phyloP scores from a whole-genome alignment of 2,113 vertebrate species.

The Halcyon senegalensis region DNA sequence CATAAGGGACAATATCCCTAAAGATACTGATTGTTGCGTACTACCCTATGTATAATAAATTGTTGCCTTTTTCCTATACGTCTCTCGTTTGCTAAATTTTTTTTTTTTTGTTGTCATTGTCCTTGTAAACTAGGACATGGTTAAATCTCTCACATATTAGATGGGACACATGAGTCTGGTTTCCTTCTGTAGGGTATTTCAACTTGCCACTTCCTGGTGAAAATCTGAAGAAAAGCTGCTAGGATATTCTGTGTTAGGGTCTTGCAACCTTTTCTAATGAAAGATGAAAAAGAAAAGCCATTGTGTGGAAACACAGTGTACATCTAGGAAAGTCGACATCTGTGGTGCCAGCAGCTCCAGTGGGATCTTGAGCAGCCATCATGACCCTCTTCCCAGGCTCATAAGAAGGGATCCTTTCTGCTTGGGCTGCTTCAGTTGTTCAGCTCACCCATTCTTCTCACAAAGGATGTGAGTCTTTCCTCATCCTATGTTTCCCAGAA shows the following conservation, averaged over 20 bases:
- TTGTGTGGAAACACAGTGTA: neutral
- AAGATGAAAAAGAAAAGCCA: neutral
- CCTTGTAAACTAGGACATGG: neutral
- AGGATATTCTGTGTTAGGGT: neutral
- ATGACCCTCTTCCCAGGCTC: neutral
- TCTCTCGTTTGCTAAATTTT: no score
- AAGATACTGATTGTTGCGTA: no score
- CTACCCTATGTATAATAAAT: no score
- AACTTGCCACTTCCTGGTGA: neutral
- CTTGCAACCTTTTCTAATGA: neutral
- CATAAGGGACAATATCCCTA: no score
- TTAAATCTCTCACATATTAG: neutral
- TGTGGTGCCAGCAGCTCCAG: neutral
- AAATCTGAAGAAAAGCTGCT: neutral
- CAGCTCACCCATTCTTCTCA: neutral
- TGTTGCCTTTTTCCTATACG: no score
- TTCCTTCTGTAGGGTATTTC: neutral
- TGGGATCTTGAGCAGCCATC: neutral
- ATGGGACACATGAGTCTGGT: accelerated
- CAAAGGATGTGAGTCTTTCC: neutral
- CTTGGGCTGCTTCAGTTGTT: neutral
- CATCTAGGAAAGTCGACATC: neutral
- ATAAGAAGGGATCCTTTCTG: neutral
- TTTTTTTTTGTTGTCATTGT: no score
- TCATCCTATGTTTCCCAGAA: neutral